These are phyloP conservation scores for Platyscapa corneri DNA, from an alignment of 1,140 invertebrate species.

Conservation along the genomic window DNA sequence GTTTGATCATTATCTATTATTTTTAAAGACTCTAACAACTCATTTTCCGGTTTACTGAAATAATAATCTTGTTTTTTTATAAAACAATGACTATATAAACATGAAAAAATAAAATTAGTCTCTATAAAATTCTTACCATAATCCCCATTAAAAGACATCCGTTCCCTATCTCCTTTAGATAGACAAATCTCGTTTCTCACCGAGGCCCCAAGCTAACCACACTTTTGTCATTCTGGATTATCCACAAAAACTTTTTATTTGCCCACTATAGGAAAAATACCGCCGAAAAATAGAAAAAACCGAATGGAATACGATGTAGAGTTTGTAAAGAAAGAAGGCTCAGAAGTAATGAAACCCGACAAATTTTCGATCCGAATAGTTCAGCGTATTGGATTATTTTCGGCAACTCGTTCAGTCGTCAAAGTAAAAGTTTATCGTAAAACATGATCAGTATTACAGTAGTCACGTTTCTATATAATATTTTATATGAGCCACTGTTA, in stretches of 20 bases:
- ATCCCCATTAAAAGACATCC: neutral
- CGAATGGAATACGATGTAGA: neutral
- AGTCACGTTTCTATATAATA: neutral
- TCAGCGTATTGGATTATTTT: slow-evolving; percentile 11
- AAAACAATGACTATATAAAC: neutral
- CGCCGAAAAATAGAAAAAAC: neutral
- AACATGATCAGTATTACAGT: neutral
- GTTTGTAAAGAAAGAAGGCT: neutral
- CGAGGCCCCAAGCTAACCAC: neutral
- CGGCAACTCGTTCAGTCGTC: neutral
- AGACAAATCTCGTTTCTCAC: neutral
- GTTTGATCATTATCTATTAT: too few relatives aligned
- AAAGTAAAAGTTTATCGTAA: neutral
- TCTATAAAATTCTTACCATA: neutral
- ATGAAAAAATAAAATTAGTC: neutral
- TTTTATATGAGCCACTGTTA: neutral
- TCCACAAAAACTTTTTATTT: slow-evolving; percentile 10
- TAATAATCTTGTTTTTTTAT: too few relatives aligned
- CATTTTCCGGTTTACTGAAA: too few relatives aligned
- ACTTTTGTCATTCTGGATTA: neutral
- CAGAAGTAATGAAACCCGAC: slow-evolving; percentile 12
- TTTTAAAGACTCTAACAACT: too few relatives aligned
- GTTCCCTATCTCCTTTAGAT: neutral
- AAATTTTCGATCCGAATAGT: slow-evolving; percentile 14
- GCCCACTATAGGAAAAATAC: neutral